Conservation (phyloP, 1,140 invertebrate genomes). For the Wasmannia auropunctata region DNA sequence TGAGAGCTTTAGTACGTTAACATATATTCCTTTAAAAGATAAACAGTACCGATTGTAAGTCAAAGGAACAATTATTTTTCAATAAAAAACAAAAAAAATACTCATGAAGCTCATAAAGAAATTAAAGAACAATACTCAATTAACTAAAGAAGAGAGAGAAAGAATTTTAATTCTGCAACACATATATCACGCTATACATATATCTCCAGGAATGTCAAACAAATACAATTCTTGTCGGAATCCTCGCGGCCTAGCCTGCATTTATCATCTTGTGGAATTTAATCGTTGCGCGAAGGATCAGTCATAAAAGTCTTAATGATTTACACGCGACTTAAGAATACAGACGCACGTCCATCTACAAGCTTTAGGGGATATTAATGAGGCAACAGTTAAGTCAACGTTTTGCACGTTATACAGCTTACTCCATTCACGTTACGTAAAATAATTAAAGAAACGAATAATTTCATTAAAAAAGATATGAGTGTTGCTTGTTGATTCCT, state of each 20-base stretch:
- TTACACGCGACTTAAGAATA: conserved; percentile 1
- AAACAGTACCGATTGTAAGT: too few relatives aligned
- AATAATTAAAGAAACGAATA: neutral
- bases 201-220: neutral
- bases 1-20: neutral
- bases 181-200: neutral
- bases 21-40: neutral
- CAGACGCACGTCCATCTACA: neutral
- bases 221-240: neutral
- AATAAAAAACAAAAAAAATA: neutral
- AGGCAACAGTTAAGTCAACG: neutral
- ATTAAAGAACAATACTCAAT: neutral
- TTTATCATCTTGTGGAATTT: neutral
- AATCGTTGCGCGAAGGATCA: neutral
- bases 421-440: neutral
- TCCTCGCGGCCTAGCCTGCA: neutral
- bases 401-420: neutral
- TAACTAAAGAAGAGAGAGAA: neutral
- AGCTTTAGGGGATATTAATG: neutral
- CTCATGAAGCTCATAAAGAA: neutral
- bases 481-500: neutral
- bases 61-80: neutral
- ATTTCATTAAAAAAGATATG: too few relatives aligned
- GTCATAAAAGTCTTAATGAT: neutral
- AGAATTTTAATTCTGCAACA: neutral